Percentiles rank a stretch among this genome's conserved stretches.
Evolutionary conservation across 1,140 invertebrate genomes (phyloP).

Genomic region (Eueides isabella): DNA sequence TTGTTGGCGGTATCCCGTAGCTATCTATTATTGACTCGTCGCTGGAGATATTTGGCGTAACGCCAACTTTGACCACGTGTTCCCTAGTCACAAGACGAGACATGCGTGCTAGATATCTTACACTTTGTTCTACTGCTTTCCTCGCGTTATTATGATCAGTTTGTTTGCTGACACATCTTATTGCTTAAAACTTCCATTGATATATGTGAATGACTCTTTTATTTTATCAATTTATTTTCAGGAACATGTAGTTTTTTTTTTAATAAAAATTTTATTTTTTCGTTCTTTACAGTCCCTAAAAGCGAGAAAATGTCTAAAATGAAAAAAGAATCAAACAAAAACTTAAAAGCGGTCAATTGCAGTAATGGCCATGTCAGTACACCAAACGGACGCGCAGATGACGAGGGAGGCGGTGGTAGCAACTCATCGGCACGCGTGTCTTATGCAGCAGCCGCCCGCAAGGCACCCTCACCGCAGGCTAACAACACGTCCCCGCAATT

Average conservation of each 20-base stretch:
- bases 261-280: not conserved
- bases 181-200: not conserved
- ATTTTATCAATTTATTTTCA: not conserved
- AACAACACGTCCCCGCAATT: constrained; percentile 60
- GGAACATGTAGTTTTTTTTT: not conserved
- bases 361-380: constrained; percentile 71
- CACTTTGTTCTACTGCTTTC: constrained; percentile 34
- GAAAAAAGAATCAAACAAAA: constrained; percentile 59
- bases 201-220: not conserved
- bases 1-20: constrained; percentile 80
- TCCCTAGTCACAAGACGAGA: constrained; percentile 71
- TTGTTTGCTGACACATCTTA: not conserved
- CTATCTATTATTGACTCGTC: constrained; percentile 80
- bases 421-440: constrained; percentile 62
- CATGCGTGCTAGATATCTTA: constrained; percentile 56
- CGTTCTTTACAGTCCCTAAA: constrained; percentile 59
- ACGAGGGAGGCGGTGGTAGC: constrained; percentile 68
- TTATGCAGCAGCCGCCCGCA: constrained; percentile 73
- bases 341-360: constrained; percentile 56
- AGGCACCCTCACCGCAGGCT: constrained; percentile 64
- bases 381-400: constrained; percentile 72
- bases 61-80: constrained; percentile 77
- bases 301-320: constrained; percentile 66
- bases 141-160: constrained; percentile 5
- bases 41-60: constrained; percentile 78